These are phyloP conservation scores for Sterna hirundo DNA, from an alignment of 2,113 vertebrate genomes.

Conservation along the genomic window DNA sequence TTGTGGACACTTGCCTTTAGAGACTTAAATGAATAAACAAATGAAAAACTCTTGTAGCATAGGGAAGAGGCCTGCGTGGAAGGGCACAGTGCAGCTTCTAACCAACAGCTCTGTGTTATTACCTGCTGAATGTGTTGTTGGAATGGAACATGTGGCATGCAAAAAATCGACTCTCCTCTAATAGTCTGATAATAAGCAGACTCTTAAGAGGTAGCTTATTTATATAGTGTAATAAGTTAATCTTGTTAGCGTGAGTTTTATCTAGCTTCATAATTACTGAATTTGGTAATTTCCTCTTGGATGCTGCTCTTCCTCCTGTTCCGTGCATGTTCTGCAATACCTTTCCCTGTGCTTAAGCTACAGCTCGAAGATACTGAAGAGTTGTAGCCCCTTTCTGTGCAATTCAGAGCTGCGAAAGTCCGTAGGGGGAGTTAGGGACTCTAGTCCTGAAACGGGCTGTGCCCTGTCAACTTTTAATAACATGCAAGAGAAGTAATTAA, in stretches of 20 bases:
- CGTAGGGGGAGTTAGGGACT: background rate
- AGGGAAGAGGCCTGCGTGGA: background rate
- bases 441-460: background rate
- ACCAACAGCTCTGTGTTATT: background rate
- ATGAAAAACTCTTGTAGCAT: background rate
- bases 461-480: background rate
- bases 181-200: slow-evolving; percentile 8
- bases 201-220: background rate
- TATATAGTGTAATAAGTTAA: background rate
- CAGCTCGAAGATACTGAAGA: background rate
- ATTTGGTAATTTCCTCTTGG: slow-evolving; percentile 6
- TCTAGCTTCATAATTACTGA: background rate
- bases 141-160: background rate
- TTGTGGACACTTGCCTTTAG: background rate
- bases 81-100: background rate
- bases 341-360: background rate
- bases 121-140: background rate
- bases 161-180: background rate
- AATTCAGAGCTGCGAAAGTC: background rate
- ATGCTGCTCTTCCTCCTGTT: background rate
- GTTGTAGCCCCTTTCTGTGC: background rate
- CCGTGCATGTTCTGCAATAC: background rate
- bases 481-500: background rate
- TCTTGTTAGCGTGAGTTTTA: background rate
- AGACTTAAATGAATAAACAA: background rate